Percentiles rank a stretch among this genome's conserved stretches.
Conservation (phyloP, 2,797 vertebrate species). For the Myotis daubentonii region DNA sequence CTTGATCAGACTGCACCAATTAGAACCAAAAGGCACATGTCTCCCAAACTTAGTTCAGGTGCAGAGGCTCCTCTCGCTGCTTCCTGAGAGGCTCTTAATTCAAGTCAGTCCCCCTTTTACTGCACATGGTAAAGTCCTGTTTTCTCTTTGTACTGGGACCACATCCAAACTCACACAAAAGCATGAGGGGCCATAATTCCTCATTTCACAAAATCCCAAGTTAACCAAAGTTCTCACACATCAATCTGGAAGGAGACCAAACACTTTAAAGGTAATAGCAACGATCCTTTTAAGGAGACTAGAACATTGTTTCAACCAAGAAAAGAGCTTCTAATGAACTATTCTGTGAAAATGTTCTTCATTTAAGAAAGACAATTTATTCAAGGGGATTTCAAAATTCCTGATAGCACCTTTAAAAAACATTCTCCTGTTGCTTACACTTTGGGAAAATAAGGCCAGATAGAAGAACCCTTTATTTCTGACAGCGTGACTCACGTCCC, state of each 20-base stretch:
- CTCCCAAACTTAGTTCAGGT: slow-evolving; percentile 9
- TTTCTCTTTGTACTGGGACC: background rate
- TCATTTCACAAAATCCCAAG: background rate
- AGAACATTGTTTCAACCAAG: background rate
- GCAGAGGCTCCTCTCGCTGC: background rate
- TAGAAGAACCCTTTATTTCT: background rate
- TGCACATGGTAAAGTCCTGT: background rate
- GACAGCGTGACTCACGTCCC: background rate
- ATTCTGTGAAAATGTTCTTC: slow-evolving; percentile 5
- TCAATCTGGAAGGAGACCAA: background rate
- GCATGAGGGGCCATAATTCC: background rate
- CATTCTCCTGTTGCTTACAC: background rate
- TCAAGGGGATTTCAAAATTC: background rate
- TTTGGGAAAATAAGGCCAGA: background rate
- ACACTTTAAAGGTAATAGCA: background rate
- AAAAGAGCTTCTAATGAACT: background rate
- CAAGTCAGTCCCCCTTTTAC: background rate
- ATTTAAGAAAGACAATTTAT: background rate
- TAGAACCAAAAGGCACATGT: slow-evolving; percentile 32
- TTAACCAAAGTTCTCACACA: background rate
- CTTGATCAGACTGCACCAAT: slow-evolving; percentile 26
- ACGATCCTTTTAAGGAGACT: background rate
- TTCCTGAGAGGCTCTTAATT: slow-evolving; percentile 16
- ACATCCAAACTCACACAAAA: background rate
- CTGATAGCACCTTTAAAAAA: slow-evolving; percentile 27